These are phyloP conservation scores for Microctenopoma lineatum DNA, from an alignment of 2,797 vertebrate species.

Conservation along the genomic window DNA sequence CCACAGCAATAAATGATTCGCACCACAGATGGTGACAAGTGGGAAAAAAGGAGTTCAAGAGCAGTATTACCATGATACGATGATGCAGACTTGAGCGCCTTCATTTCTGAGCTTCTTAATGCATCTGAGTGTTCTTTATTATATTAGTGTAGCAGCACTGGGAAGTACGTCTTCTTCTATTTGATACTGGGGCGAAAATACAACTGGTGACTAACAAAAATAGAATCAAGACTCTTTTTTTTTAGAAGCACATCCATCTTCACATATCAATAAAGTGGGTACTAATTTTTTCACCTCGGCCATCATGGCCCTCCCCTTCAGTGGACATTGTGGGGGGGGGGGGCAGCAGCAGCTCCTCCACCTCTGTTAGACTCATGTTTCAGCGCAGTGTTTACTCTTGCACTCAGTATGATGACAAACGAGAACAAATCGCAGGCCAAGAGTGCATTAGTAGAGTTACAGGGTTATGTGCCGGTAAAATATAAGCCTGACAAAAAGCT, in stretches of 20 bases:
- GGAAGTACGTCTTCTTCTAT: constrained; percentile 5
- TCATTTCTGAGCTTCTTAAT: constrained; percentile 2
- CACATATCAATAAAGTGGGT: constrained; percentile 38
- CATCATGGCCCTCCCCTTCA: constrained; percentile 30
- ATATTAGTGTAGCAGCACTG: neutral
- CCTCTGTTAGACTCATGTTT: constrained; percentile 56
- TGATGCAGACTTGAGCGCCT: constrained; percentile 9
- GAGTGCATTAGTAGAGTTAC: constrained; percentile 66
- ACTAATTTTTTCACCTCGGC: constrained; percentile 52
- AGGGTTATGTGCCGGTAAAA: constrained; percentile 65
- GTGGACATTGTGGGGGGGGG: constrained; percentile 35
- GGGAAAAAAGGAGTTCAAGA: constrained; percentile 14
- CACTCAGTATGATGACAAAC: constrained; percentile 67
- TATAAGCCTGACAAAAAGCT: constrained; percentile 60
- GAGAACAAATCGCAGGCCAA: constrained; percentile 65
- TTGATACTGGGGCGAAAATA: constrained; percentile 1
- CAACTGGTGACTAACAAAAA: constrained; percentile 15
- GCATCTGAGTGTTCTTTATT: neutral
- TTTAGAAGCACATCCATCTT: constrained; percentile 46
- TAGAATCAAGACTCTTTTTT: constrained; percentile 15
- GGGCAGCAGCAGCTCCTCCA: constrained; percentile 35
- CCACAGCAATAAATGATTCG: constrained; percentile 45
- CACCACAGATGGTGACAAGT: constrained; percentile 70
- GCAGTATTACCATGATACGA: constrained; percentile 19
- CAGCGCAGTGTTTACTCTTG: constrained; percentile 50